A percentile compares a stretch with the other conserved stretches of the same genome.
Conservation (phyloP, 1,140 invertebrate genomes). For the Eciton burchellii region DNA sequence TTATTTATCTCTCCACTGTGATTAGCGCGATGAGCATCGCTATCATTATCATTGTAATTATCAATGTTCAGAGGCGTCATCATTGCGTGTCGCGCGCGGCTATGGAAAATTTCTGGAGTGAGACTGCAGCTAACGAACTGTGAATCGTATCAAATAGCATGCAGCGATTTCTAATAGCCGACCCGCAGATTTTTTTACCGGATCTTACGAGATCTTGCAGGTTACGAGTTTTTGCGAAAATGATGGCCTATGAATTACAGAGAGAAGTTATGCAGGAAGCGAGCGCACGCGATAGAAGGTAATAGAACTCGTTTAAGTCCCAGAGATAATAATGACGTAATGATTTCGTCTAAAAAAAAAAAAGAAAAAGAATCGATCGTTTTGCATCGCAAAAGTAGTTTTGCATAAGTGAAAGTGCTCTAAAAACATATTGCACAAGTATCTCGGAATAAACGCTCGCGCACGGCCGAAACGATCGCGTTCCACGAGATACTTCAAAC, state of each 20-base stretch:
- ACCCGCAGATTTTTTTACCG: slow-evolving; percentile 17
- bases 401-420: too few relatives aligned
- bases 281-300: background rate
- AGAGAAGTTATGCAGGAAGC: slow-evolving; percentile 3
- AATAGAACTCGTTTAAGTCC: too few relatives aligned
- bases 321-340: too few relatives aligned
- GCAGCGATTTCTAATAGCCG: slow-evolving; percentile 70
- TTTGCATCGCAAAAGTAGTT: background rate
- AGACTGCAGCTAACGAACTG: slow-evolving; percentile 76
- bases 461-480: too few relatives aligned
- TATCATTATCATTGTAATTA: slow-evolving; percentile 45
- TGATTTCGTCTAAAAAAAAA: too few relatives aligned
- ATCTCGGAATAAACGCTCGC: too few relatives aligned
- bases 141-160: slow-evolving; percentile 58
- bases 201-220: slow-evolving; percentile 38
- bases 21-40: background rate
- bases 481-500: too few relatives aligned
- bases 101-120: slow-evolving; percentile 76
- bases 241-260: slow-evolving; percentile 5
- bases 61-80: background rate
- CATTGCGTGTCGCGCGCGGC: slow-evolving; percentile 53
- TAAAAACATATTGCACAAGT: too few relatives aligned
- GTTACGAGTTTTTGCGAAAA: slow-evolving; percentile 34
- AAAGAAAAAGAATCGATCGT: background rate
- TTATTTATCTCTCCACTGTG: background rate